phyloP scores from a whole-genome alignment of 2,797 vertebrate species.

The Muraenolepis orangiensis region DNA sequence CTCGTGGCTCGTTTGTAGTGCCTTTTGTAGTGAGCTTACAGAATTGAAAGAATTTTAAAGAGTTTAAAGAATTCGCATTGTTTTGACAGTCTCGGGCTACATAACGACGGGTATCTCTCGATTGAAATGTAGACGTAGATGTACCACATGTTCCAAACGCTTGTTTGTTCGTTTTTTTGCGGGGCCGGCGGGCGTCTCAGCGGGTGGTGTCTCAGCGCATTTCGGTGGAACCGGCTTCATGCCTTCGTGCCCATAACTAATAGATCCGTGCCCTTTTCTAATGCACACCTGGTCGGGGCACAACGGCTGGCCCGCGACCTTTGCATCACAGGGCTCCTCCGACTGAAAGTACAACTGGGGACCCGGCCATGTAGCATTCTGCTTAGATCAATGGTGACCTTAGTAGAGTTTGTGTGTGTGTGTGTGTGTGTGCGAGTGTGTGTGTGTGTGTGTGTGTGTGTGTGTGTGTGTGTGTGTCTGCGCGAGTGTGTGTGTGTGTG shows the following conservation, averaged over 20 bases:
- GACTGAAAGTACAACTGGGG: not conserved
- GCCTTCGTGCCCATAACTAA: not conserved
- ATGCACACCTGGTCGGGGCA: not conserved
- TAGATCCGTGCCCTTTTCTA: not conserved
- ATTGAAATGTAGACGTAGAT: not conserved
- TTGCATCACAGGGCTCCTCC: not conserved
- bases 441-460: not conserved
- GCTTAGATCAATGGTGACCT: conserved; percentile 1
- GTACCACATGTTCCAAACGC: no score
- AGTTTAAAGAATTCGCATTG: not conserved
- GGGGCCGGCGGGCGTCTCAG: not conserved
- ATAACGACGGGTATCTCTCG: no score
- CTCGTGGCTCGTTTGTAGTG: not conserved
- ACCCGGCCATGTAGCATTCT: not conserved
- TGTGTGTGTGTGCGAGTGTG: not conserved
- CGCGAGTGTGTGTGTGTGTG: not conserved
- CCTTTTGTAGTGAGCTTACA: no score
- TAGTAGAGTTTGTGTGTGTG: not conserved
- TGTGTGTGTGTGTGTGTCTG: conserved; percentile 3
- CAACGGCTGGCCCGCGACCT: conserved; percentile 1
- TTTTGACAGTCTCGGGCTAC: no score
- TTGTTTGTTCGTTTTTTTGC: not conserved
- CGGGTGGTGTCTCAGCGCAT: not conserved
- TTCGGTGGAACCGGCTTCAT: conserved; percentile 3
- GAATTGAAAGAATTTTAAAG: no score